These are phyloP conservation scores for Micrasema minimum DNA, from an alignment of 1,140 invertebrate genomes.

Conservation along the genomic window DNA sequence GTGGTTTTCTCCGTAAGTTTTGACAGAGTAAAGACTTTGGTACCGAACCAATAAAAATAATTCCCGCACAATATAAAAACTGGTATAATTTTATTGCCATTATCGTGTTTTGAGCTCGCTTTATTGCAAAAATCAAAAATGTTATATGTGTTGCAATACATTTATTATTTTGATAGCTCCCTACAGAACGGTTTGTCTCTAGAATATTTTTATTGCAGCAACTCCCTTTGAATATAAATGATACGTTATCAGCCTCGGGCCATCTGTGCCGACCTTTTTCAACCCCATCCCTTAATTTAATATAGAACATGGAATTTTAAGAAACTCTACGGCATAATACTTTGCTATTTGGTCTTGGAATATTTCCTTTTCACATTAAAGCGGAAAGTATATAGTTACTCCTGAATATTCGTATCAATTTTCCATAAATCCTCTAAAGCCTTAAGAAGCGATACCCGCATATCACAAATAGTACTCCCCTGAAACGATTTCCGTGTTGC, in stretches of 20 bases:
- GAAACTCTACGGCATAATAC: constrained; percentile 1
- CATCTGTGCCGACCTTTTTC: constrained; percentile 50
- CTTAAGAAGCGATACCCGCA: constrained; percentile 7
- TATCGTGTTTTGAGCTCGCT: neutral
- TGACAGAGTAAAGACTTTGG: neutral
- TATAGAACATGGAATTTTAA: no score
- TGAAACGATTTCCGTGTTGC: constrained; percentile 9
- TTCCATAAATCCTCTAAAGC: neutral
- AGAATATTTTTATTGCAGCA: constrained; percentile 53
- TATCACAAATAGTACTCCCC: constrained; percentile 12
- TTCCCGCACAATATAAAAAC: neutral
- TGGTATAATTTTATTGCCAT: neutral
- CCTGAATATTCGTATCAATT: neutral
- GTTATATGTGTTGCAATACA: constrained; percentile 35
- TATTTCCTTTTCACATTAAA: constrained; percentile 16
- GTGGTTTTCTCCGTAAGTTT: neutral
- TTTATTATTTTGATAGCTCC: constrained; percentile 51
- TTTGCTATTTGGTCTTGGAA: constrained; percentile 9
- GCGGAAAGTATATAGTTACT: neutral
- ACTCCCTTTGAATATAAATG: constrained; percentile 51
- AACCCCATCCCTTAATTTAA: constrained; percentile 26
- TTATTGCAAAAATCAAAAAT: constrained; percentile 22
- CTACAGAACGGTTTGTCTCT: constrained; percentile 48
- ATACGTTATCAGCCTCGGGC: constrained; percentile 49
- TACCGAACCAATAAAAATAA: neutral